These are phyloP conservation scores for Antennarius striatus DNA, from an alignment of 2,113 vertebrate species.

Conservation along the genomic window DNA sequence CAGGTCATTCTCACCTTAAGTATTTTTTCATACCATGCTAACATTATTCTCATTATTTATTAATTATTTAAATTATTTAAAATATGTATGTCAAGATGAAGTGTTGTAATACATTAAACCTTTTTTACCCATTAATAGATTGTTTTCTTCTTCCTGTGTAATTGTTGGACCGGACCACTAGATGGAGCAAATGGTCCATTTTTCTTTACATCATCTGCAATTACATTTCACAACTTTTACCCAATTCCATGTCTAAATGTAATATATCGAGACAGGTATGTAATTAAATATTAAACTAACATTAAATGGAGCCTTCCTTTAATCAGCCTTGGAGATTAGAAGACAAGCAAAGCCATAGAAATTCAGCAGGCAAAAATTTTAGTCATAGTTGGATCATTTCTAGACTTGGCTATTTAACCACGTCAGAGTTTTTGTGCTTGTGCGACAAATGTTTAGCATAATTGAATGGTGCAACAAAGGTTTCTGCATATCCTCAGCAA, in stretches of 20 bases:
- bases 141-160: not conserved
- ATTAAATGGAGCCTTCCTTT: no score
- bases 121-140: not conserved
- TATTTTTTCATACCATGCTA: conserved; percentile 3
- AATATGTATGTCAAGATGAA: not conserved
- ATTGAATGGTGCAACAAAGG: no score
- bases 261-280: no score
- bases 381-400: no score
- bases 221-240: not conserved
- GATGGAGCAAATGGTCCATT: conserved; percentile 20
- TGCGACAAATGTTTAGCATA: no score
- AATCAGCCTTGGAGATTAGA: no score
- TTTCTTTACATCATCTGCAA: accelerated
- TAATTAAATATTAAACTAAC: no score
- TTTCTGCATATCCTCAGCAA: not conserved
- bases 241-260: no score
- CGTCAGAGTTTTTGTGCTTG: no score
- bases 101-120: not conserved
- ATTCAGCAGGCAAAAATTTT: no score
- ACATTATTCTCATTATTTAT: not conserved
- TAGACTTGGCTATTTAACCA: no score
- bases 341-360: no score
- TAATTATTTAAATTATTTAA: not conserved
- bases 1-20: not conserved
- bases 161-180: conserved; percentile 38